Conservation (phyloP, 2,797 vertebrate genomes). For the Poeciliopsis paucimaculata region DNA sequence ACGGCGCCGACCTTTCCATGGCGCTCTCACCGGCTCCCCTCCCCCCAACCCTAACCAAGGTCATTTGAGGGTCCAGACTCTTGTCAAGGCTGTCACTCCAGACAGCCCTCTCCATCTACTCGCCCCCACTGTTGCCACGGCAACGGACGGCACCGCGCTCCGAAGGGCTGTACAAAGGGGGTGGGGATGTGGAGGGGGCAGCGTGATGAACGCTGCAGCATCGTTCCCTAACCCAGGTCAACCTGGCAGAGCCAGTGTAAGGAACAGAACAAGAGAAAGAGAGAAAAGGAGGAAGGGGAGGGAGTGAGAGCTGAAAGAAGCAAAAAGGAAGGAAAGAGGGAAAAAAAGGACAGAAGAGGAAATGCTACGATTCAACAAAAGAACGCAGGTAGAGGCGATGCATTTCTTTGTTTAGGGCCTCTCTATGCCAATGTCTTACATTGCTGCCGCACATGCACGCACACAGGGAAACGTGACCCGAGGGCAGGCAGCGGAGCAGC, state of each 20-base stretch:
- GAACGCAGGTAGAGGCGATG: constrained; percentile 44
- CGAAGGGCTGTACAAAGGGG: constrained; percentile 73
- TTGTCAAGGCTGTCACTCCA: constrained; percentile 82
- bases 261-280: constrained; percentile 57
- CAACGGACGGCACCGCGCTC: constrained; percentile 74
- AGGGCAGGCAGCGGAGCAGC: constrained; percentile 72
- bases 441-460: constrained; percentile 34
- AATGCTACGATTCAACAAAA: constrained; percentile 42
- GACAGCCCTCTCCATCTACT: constrained; percentile 79
- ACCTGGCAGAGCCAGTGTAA: constrained; percentile 68
- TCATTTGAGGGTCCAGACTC: constrained; percentile 81
- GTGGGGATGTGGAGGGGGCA: constrained; percentile 62
- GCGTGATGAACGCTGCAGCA: constrained; percentile 74
- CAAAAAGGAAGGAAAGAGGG: constrained; percentile 4
- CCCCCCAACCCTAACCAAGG: constrained; percentile 61
- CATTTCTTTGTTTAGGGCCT: constrained; percentile 32
- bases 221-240: constrained; percentile 79
- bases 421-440: constrained; percentile 18
- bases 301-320: constrained; percentile 32
- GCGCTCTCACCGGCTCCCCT: constrained; percentile 49
- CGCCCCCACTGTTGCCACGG: constrained; percentile 79
- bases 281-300: constrained; percentile 48
- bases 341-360: not conserved
- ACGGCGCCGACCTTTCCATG: constrained; percentile 69
- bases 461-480: constrained; percentile 68